These are phyloP conservation scores for Rhabdomys dilectus DNA, from an alignment of 2,113 vertebrate genomes.

Conservation along the genomic window DNA sequence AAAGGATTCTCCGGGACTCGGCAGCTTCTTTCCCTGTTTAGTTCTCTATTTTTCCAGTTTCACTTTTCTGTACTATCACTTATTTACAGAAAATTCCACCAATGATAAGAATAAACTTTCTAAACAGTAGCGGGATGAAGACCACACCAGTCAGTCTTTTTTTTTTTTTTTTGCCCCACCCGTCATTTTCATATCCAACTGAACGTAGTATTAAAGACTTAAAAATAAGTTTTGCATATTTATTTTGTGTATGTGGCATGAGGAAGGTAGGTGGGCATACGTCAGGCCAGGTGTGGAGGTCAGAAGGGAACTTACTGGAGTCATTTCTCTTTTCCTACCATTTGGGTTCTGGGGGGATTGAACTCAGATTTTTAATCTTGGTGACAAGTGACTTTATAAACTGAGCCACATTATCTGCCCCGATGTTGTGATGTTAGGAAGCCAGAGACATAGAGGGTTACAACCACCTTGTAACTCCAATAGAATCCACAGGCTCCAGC, in stretches of 20 bases:
- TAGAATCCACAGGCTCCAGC: background rate
- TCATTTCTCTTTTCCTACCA: background rate
- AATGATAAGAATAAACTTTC: background rate
- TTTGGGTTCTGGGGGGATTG: background rate
- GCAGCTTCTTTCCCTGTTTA: background rate
- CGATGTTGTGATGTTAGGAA: background rate
- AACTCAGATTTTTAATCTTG: background rate
- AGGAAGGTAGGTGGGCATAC: background rate
- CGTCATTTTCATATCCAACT: background rate
- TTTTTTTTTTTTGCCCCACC: background rate
- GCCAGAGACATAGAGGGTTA: background rate
- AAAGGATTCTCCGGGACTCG: constrained; percentile 47
- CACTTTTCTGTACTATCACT: background rate
- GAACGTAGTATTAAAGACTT: background rate
- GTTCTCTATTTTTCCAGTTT: background rate
- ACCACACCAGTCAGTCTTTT: background rate
- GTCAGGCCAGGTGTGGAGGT: background rate
- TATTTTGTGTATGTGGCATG: background rate
- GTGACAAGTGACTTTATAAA: no score
- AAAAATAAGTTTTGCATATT: no score
- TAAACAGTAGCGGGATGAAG: background rate
- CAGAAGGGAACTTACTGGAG: background rate
- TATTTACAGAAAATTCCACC: background rate
- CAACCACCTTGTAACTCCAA: background rate
- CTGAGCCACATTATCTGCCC: no score